A percentile compares a stretch with the other conserved stretches of the same genome.
Conservation (phyloP, 2,113 vertebrate species). For the Meriones unguiculatus region DNA sequence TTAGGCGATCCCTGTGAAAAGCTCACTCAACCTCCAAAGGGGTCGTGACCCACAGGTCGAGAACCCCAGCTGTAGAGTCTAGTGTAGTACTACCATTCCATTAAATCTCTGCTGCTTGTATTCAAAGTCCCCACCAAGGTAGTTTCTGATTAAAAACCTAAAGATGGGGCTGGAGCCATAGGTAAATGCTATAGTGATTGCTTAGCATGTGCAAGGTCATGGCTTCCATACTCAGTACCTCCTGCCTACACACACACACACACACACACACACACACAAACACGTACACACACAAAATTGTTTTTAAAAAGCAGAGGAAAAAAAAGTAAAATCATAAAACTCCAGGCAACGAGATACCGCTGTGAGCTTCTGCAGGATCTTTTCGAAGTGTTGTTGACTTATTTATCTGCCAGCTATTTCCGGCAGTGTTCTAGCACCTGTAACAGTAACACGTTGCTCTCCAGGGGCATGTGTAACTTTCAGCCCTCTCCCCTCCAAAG, state of each 20-base stretch:
- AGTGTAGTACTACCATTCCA: background rate
- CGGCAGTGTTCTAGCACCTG: slow-evolving; percentile 19
- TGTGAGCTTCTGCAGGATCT: slow-evolving; percentile 5
- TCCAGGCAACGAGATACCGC: slow-evolving; percentile 15
- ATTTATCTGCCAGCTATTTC: slow-evolving; percentile 23
- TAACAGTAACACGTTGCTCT: slow-evolving; percentile 16
- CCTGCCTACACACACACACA: background rate
- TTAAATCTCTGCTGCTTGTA: background rate
- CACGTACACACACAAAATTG: background rate
- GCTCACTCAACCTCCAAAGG: background rate
- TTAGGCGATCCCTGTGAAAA: background rate
- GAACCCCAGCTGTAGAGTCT: background rate
- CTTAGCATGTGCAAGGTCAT: background rate
- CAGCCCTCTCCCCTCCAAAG: background rate
- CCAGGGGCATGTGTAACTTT: background rate
- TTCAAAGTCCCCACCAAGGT: slow-evolving; percentile 17
- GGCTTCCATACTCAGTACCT: background rate
- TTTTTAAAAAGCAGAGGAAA: background rate
- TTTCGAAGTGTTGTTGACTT: background rate
- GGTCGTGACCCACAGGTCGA: background rate
- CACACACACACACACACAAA: no score
- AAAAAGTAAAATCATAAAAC: slow-evolving; percentile 45
- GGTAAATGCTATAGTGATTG: background rate
- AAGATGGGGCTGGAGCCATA: background rate
- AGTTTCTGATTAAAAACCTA: slow-evolving; percentile 57